Evolutionary conservation across 1,140 invertebrate species (phyloP).

Genomic region (Nephotettix cincticeps): DNA sequence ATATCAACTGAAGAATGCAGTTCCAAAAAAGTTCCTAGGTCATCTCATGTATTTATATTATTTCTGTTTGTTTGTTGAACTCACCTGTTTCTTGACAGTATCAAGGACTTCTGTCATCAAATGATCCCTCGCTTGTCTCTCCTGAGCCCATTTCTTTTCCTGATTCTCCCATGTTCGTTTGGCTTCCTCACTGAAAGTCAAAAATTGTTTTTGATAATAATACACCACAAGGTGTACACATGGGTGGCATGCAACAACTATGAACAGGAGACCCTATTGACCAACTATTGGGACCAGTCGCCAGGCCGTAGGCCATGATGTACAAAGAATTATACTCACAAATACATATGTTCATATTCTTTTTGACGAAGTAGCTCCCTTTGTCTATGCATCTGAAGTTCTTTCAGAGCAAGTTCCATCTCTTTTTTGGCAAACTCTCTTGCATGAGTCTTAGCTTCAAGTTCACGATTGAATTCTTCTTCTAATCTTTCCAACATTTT

Average conservation of each 20-base stretch:
- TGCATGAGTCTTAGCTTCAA: background rate
- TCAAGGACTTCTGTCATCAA: background rate
- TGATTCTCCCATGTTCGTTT: conserved; percentile 1
- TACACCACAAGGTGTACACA: no score
- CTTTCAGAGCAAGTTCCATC: conserved; percentile 6
- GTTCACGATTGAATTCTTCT: background rate
- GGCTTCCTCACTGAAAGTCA: background rate
- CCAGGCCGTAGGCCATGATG: no score
- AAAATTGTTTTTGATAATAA: no score
- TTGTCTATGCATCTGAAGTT: conserved; percentile 2
- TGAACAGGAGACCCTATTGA: no score
- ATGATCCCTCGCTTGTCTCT: background rate
- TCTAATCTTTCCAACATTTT: background rate
- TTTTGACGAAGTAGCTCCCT: background rate
- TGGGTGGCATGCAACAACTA: no score
- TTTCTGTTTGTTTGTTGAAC: background rate
- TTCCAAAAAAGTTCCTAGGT: background rate
- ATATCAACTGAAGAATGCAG: background rate
- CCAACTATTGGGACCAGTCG: no score
- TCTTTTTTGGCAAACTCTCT: conserved; percentile 16
- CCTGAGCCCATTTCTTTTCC: background rate
- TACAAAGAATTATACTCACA: background rate
- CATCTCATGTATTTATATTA: background rate
- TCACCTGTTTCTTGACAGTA: background rate
- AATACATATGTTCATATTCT: conserved; percentile 7